These are phyloP conservation scores for Hyles euphorbiae DNA, from an alignment of 1,140 invertebrate genomes.

Conservation along the genomic window DNA sequence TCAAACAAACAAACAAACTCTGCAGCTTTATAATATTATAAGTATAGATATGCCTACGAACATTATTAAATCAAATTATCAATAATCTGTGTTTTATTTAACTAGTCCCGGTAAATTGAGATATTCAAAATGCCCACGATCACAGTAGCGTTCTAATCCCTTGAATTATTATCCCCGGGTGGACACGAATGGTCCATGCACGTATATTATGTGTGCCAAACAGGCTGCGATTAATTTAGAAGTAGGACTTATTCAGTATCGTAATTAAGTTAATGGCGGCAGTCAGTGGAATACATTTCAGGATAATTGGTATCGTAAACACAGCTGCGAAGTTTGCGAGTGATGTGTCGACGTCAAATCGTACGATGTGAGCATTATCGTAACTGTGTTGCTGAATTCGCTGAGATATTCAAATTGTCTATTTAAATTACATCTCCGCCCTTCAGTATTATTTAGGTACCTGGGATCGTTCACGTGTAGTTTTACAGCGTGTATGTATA, in stretches of 20 bases:
- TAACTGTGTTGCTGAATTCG: neutral
- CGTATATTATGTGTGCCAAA: conserved; percentile 1
- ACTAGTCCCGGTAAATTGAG: no score
- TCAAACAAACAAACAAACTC: no score
- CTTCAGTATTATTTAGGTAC: no score
- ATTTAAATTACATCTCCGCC: neutral
- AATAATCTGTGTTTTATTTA: no score
- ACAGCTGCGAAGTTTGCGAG: neutral
- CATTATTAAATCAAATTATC: no score
- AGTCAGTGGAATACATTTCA: conserved; percentile 4
- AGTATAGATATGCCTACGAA: no score
- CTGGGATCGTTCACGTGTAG: no score
- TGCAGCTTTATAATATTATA: no score
- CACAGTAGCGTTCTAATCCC: neutral
- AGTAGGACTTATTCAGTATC: conserved; percentile 3
- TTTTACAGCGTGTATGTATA: no score
- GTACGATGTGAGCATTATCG: neutral
- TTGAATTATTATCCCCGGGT: conserved; percentile 1
- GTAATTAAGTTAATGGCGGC: conserved; percentile 5
- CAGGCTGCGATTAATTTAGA: conserved; percentile 1
- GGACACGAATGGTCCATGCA: neutral
- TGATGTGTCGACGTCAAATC: neutral
- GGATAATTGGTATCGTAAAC: conserved; percentile 1
- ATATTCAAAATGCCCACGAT: neutral
- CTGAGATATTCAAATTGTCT: neutral